Conservation (phyloP, 1,140 invertebrate species). For the Leptinotarsa undecemlineata region DNA sequence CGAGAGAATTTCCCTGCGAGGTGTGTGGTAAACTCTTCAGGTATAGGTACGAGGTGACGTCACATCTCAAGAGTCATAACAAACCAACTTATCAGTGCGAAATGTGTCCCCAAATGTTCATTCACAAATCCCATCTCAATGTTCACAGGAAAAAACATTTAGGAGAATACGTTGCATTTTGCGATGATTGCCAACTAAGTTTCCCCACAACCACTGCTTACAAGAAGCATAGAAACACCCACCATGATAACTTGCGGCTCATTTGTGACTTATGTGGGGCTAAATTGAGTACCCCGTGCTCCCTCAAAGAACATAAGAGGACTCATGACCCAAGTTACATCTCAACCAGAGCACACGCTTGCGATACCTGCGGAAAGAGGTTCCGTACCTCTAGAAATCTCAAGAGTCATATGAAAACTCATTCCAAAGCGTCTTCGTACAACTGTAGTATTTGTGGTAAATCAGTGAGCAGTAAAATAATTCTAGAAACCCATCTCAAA, state of each 20-base stretch:
- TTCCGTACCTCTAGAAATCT: conserved; percentile 35
- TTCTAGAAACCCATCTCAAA: conserved; percentile 47
- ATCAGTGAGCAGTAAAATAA: conserved; percentile 50
- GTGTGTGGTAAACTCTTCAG: conserved; percentile 50
- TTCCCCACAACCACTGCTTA: conserved; percentile 39
- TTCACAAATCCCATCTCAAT: conserved; percentile 67
- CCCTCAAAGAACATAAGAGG: conserved; percentile 45
- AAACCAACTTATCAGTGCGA: conserved; percentile 50
- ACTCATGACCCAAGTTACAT: conserved; percentile 39
- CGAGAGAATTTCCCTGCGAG: conserved; percentile 35
- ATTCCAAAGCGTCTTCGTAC: conserved; percentile 64
- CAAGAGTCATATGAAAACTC: conserved; percentile 64
- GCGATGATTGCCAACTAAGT: conserved; percentile 41
- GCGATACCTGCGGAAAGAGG: conserved; percentile 42
- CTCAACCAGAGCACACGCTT: conserved; percentile 30
- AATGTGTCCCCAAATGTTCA: conserved; percentile 64
- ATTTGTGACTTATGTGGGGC: conserved; percentile 45
- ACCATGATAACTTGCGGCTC: conserved; percentile 38
- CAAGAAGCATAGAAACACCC: conserved; percentile 35
- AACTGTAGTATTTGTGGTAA: conserved; percentile 60
- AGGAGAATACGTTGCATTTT: conserved; percentile 54
- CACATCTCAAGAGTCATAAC: conserved; percentile 37
- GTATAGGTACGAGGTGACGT: conserved; percentile 37
- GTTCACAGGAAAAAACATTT: conserved; percentile 67
- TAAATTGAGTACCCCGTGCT: conserved; percentile 35